phyloP scores from a whole-genome alignment of 1,140 invertebrate species.

The Heliconius eleuchia region DNA sequence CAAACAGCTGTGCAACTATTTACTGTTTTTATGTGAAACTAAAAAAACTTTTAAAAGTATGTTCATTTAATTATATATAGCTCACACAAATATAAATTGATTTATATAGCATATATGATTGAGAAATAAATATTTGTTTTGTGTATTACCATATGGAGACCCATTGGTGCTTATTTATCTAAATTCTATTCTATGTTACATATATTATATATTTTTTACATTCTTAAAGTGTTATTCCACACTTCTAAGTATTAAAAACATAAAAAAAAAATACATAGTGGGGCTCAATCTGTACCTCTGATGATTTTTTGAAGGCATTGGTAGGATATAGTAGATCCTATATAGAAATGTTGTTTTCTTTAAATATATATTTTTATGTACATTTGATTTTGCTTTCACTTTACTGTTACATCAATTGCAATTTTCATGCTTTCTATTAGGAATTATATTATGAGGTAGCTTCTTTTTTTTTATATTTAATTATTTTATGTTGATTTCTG shows the following conservation, averaged over 20 bases:
- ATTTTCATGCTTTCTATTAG: conserved; percentile 11
- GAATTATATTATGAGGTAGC: conserved; percentile 4
- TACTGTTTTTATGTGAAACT: neutral
- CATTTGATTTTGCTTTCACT: neutral
- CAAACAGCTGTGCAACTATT: neutral
- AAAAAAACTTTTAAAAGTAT: neutral
- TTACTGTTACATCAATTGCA: neutral
- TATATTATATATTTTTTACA: neutral
- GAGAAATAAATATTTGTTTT: neutral
- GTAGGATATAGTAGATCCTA: too few relatives aligned
- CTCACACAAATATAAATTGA: neutral
- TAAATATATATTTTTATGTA: too few relatives aligned
- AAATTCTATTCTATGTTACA: neutral
- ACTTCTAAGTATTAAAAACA: too few relatives aligned
- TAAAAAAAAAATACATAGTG: too few relatives aligned
- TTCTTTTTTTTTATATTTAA: conserved; percentile 1
- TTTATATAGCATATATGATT: neutral
- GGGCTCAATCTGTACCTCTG: too few relatives aligned
- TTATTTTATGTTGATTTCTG: neutral
- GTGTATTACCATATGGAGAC: neutral
- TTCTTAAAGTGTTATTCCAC: neutral
- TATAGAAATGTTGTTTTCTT: too few relatives aligned
- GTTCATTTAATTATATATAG: neutral
- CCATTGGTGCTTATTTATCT: neutral
- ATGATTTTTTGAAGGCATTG: too few relatives aligned